These are phyloP conservation scores for Ophion costatus DNA, from an alignment of 2,888 invertebrate genomes.

Conservation along the genomic window DNA sequence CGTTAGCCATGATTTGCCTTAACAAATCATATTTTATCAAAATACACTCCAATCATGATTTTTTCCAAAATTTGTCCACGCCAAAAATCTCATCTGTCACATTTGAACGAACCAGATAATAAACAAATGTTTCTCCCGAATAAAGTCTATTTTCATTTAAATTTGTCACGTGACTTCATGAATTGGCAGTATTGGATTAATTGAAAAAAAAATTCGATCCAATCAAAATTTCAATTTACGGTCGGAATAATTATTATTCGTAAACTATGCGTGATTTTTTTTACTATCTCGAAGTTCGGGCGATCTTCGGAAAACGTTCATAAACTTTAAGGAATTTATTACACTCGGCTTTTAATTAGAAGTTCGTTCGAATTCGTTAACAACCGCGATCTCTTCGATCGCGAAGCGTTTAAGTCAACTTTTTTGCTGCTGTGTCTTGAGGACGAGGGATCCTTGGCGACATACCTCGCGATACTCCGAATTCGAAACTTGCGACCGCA, in stretches of 20 bases:
- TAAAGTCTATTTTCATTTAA: neutral
- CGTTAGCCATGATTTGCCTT: slow-evolving; percentile 54
- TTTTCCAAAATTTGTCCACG: neutral
- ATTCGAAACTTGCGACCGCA: slow-evolving; percentile 76
- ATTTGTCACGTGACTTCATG: neutral
- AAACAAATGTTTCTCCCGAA: neutral
- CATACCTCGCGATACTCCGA: slow-evolving; percentile 72
- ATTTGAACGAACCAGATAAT: neutral
- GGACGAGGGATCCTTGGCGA: slow-evolving; percentile 19
- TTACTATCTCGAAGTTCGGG: neutral
- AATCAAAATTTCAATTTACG: neutral
- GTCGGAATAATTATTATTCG: neutral
- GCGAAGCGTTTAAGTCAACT: slow-evolving; percentile 48
- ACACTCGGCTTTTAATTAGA: slow-evolving; percentile 81
- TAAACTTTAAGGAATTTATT: slow-evolving; percentile 54
- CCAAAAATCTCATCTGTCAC: neutral
- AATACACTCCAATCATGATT: neutral
- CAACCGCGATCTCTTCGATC: slow-evolving; percentile 17
- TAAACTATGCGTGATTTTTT: neutral
- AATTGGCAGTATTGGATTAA: neutral
- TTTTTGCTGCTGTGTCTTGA: slow-evolving; percentile 59
- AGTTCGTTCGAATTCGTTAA: slow-evolving; percentile 70
- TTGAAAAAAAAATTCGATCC: too few species aligned
- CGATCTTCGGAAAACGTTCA: slow-evolving; percentile 18
- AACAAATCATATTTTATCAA: neutral